Conservation (phyloP, 2,113 vertebrate species). For the Gambusia affinis region DNA sequence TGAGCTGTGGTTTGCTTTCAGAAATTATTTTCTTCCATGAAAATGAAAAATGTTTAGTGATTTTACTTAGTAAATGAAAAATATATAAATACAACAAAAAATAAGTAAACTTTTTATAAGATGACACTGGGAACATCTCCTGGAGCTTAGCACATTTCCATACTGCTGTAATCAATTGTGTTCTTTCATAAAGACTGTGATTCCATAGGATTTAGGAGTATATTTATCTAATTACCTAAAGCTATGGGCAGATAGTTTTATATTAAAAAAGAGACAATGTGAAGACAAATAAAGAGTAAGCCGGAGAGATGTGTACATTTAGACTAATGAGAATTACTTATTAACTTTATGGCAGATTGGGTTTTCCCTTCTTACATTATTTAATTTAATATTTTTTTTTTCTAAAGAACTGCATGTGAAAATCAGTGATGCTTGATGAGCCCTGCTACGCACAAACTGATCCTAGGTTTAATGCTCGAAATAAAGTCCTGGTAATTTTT, state of each 20-base stretch:
- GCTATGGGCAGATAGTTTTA: constrained; percentile 78
- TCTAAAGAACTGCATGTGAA: constrained; percentile 89
- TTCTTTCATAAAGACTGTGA: constrained; percentile 89
- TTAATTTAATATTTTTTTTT: constrained; percentile 9
- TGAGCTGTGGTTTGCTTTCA: constrained; percentile 71
- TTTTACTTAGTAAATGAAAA: constrained; percentile 76
- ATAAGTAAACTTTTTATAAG: constrained; percentile 75
- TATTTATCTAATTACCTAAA: constrained; percentile 74
- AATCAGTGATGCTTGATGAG: constrained; percentile 88
- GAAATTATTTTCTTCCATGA: constrained; percentile 72
- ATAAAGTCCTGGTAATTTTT: constrained; percentile 72
- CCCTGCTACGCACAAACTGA: constrained; percentile 86
- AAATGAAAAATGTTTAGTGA: constrained; percentile 79
- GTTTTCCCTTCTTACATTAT: constrained; percentile 65
- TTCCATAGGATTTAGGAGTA: constrained; percentile 86
- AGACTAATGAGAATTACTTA: constrained; percentile 86
- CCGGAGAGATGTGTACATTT: constrained; percentile 89
- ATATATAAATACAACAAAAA: constrained; percentile 60
- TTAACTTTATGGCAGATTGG: constrained; percentile 79
- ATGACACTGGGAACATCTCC: constrained; percentile 72
- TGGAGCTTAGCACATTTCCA: constrained; percentile 82
- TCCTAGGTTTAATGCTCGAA: constrained; percentile 82
- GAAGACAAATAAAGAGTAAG: constrained; percentile 65
- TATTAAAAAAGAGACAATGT: constrained; percentile 59
- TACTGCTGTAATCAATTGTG: constrained; percentile 79